Evolutionary conservation across 2,797 vertebrate species (phyloP).

Genomic region (Eremophila alpestris): DNA sequence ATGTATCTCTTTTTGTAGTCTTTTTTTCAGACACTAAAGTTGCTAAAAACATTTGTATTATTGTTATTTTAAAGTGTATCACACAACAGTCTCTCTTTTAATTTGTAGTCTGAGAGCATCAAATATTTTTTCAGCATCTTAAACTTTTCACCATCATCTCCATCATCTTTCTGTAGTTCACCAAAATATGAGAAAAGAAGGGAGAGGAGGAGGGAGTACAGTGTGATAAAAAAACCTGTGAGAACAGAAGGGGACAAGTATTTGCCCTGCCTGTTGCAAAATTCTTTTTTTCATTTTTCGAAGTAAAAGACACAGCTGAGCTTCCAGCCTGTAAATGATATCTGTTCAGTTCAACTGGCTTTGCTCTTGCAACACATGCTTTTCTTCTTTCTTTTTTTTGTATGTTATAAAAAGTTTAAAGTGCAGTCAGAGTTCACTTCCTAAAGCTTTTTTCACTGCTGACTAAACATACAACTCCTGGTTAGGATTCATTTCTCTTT

Average conservation of each 20-base stretch:
- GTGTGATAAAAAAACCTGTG: not conserved
- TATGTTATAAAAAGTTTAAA: not conserved
- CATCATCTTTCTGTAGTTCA: not conserved
- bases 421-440: not conserved
- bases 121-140: not conserved
- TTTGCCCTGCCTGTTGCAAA: not conserved
- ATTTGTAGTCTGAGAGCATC: not conserved
- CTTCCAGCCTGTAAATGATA: not conserved
- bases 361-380: not conserved
- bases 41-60: not conserved
- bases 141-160: not conserved
- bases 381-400: not conserved
- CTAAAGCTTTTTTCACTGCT: not conserved
- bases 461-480: not conserved
- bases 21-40: not conserved
- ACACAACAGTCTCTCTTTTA: not conserved
- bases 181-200: not conserved
- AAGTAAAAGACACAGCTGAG: not conserved
- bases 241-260: not conserved
- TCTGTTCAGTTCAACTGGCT: not conserved
- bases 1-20: not conserved
- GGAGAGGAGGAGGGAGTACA: not conserved
- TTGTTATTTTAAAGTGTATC: not conserved
- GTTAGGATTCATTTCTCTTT: slow-evolving; percentile 16
- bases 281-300: not conserved